These are phyloP conservation scores for Drosophila infuscata DNA, from an alignment of 2,888 invertebrate genomes.

Conservation along the genomic window DNA sequence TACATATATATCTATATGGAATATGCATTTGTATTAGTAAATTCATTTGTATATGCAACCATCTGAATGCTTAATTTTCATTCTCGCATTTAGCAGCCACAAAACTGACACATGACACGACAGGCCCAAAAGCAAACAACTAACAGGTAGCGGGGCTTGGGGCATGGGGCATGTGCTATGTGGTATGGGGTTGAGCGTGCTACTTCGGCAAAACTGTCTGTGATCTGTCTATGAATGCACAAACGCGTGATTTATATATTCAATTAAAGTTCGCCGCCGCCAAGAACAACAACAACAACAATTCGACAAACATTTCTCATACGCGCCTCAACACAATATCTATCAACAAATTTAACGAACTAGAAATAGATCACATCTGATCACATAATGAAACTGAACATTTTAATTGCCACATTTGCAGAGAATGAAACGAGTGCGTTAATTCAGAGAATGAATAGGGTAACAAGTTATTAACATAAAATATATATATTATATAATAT, in stretches of 20 bases:
- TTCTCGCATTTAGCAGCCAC: slow-evolving; percentile 56
- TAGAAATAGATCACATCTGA: slow-evolving; percentile 33
- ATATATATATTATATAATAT: background rate
- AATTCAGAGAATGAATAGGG: slow-evolving; percentile 1
- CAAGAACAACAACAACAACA: slow-evolving; percentile 20
- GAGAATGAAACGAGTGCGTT: slow-evolving; percentile 20
- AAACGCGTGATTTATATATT: slow-evolving; percentile 75
- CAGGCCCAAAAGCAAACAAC: slow-evolving; percentile 46
- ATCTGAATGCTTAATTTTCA: slow-evolving; percentile 51
- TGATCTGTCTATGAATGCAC: slow-evolving; percentile 73
- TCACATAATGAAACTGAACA: slow-evolving; percentile 9
- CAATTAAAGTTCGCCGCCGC: slow-evolving; percentile 66
- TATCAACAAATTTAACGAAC: slow-evolving; percentile 38
- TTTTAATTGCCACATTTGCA: slow-evolving; percentile 54
- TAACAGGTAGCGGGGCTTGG: slow-evolving; percentile 1
- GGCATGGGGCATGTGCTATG: background rate
- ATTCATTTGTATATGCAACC: slow-evolving; percentile 25
- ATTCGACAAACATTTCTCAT: slow-evolving; percentile 53
- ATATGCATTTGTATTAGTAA: slow-evolving; percentile 14
- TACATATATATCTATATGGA: slow-evolving; percentile 2
- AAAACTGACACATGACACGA: slow-evolving; percentile 77
- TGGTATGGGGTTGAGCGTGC: slow-evolving; percentile 6
- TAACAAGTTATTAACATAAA: background rate
- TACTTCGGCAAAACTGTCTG: slow-evolving; percentile 60
- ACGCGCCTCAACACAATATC: slow-evolving; percentile 34